Evolutionary conservation across 2,888 invertebrate genomes (phyloP).

Genomic region (Amblyjoppa fuscipennis): DNA sequence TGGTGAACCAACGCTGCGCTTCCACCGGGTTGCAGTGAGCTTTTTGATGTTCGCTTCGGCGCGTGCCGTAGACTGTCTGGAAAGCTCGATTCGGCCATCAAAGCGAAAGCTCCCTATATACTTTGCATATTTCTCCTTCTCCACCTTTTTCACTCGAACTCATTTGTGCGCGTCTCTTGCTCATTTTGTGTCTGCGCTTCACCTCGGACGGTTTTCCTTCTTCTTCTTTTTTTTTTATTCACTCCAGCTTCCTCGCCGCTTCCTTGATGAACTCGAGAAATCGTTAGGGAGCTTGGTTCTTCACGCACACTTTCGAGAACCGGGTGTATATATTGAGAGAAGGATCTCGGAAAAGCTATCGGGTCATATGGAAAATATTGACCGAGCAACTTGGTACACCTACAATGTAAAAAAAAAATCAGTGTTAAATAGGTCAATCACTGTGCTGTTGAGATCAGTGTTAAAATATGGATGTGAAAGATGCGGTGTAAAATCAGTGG

Average conservation of each 20-base stretch:
- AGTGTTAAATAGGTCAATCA: too few relatives aligned
- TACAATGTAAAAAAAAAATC: too few relatives aligned
- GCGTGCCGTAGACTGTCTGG: constrained; percentile 52
- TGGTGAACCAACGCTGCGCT: constrained; percentile 29
- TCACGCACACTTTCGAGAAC: neutral
- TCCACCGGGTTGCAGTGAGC: constrained; percentile 5
- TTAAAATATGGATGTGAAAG: too few relatives aligned
- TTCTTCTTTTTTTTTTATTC: neutral
- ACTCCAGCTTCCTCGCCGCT: neutral
- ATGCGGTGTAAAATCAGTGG: too few relatives aligned
- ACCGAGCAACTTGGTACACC: too few relatives aligned
- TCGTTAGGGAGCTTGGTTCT: neutral
- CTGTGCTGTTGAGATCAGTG: too few relatives aligned
- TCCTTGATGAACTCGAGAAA: neutral
- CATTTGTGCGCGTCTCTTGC: constrained; percentile 14
- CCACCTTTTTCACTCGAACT: constrained; percentile 33
- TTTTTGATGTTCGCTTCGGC: constrained; percentile 63
- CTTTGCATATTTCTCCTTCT: constrained; percentile 22
- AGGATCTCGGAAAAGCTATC: too few relatives aligned
- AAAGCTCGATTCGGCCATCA: constrained; percentile 54
- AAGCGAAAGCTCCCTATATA: constrained; percentile 35
- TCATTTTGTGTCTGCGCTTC: constrained; percentile 29
- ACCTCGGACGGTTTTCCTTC: neutral
- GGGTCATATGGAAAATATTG: too few relatives aligned
- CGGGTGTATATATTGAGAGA: neutral